Evolutionary conservation across 2,888 invertebrate genomes (phyloP).

Genomic region (Chromoteleia sp.): DNA sequence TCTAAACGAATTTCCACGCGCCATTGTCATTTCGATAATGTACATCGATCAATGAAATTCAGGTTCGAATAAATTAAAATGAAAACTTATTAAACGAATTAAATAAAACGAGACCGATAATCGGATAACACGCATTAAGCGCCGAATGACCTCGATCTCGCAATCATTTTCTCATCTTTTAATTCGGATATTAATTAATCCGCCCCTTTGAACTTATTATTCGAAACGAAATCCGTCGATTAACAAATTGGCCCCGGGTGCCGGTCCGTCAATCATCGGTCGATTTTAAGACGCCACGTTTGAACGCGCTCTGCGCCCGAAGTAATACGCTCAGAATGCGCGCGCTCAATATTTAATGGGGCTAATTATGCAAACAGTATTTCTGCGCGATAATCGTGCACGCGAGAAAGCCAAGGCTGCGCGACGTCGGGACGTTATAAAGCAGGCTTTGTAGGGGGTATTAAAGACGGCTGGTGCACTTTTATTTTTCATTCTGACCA

Average conservation of each 20-base stretch:
- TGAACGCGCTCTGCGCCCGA: not conserved
- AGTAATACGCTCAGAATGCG: not conserved
- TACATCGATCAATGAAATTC: no score
- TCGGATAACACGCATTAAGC: no score
- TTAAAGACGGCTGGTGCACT: constrained; percentile 5
- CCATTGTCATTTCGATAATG: no score
- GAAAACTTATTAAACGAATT: no score
- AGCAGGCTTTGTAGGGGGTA: constrained; percentile 9
- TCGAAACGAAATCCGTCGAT: not conserved
- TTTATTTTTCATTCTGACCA: not conserved
- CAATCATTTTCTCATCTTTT: no score
- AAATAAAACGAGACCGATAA: no score
- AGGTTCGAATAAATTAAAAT: no score
- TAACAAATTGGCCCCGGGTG: not conserved
- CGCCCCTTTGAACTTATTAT: no score
- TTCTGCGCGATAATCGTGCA: constrained; percentile 4
- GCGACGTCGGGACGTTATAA: constrained; percentile 13
- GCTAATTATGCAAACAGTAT: constrained; percentile 10
- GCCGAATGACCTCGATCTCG: no score
- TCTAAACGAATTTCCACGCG: no score
- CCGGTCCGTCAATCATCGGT: constrained; percentile 5
- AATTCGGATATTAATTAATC: no score
- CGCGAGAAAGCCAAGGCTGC: not conserved
- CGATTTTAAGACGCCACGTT: not conserved
- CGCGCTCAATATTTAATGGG: constrained; percentile 8